Evolutionary conservation across 2,113 vertebrate species (phyloP).

Genomic region (Nymphicus hollandicus): DNA sequence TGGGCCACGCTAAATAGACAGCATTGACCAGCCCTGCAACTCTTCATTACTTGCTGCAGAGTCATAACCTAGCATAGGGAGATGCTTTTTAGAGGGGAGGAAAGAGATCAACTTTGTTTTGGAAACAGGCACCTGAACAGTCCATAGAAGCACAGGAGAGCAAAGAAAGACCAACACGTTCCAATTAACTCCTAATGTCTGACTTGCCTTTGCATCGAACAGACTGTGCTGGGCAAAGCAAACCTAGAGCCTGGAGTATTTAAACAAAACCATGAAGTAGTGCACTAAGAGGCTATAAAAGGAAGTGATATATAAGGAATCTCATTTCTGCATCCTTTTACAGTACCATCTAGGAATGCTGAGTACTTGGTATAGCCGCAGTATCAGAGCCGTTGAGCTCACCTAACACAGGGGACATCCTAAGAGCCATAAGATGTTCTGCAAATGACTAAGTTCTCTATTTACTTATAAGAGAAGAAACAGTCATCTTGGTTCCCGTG

Average conservation of each 20-base stretch:
- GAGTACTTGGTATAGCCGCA: background rate
- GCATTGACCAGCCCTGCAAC: background rate
- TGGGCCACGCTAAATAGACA: background rate
- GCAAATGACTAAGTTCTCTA: background rate
- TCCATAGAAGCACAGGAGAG: background rate
- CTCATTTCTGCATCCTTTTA: background rate
- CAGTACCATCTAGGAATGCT: background rate
- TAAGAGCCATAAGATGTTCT: background rate
- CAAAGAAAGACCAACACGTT: background rate
- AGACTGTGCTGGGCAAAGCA: background rate
- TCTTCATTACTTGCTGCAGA: background rate
- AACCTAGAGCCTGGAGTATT: background rate
- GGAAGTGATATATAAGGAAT: background rate
- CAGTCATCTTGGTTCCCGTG: background rate
- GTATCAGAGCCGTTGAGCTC: accelerated
- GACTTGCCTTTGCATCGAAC: background rate
- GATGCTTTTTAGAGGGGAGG: background rate
- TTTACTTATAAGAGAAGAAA: background rate
- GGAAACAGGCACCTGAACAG: background rate
- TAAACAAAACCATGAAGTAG: background rate
- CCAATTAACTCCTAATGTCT: background rate
- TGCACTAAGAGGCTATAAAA: background rate
- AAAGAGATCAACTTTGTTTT: background rate
- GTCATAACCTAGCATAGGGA: background rate
- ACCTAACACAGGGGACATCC: background rate